A percentile compares a stretch with the other conserved stretches of the same genome.
phyloP scores from a whole-genome alignment of 2,888 invertebrate species.

The Ischnura elegans region DNA sequence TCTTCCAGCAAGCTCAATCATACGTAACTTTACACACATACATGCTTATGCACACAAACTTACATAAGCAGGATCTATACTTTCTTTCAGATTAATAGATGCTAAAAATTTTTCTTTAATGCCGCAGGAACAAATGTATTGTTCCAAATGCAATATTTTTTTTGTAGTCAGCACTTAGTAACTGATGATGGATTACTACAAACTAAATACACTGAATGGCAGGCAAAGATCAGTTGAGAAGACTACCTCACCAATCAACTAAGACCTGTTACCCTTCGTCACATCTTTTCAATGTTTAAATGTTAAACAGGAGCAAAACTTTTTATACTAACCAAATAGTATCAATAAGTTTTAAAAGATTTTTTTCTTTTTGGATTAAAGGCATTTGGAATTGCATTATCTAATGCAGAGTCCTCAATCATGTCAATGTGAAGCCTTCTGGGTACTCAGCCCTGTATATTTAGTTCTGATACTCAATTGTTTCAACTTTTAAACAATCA shows the following conservation, averaged over 20 bases:
- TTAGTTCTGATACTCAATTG: constrained; percentile 64
- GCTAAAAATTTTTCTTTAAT: constrained; percentile 66
- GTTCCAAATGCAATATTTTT: constrained; percentile 40
- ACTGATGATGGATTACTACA: constrained; percentile 54
- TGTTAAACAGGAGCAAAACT: constrained; percentile 67
- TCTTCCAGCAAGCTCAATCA: constrained; percentile 60
- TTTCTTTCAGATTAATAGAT: constrained; percentile 57
- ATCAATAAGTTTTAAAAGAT: constrained; percentile 61
- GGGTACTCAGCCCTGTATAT: constrained; percentile 61
- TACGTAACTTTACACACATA: constrained; percentile 62
- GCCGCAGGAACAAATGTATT: constrained; percentile 41
- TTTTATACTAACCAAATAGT: constrained; percentile 65
- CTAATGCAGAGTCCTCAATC: constrained; percentile 57
- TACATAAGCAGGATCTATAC: constrained; percentile 52
- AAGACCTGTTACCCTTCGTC: constrained; percentile 58
- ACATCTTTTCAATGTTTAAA: constrained; percentile 65
- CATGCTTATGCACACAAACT: constrained; percentile 63
- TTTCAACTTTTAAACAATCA: constrained; percentile 66
- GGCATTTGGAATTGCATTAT: constrained; percentile 66
- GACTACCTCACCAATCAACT: constrained; percentile 61
- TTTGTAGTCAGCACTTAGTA: constrained; percentile 54
- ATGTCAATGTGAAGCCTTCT: constrained; percentile 60
- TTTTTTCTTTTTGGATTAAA: constrained; percentile 59
- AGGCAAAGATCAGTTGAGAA: constrained; percentile 65
- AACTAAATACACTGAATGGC: constrained; percentile 64